Percentiles rank a stretch among this genome's conserved stretches.
These are phyloP conservation scores for Rhodeus uyekii DNA, from an alignment of 2,797 vertebrate genomes.

Conservation along the genomic window DNA sequence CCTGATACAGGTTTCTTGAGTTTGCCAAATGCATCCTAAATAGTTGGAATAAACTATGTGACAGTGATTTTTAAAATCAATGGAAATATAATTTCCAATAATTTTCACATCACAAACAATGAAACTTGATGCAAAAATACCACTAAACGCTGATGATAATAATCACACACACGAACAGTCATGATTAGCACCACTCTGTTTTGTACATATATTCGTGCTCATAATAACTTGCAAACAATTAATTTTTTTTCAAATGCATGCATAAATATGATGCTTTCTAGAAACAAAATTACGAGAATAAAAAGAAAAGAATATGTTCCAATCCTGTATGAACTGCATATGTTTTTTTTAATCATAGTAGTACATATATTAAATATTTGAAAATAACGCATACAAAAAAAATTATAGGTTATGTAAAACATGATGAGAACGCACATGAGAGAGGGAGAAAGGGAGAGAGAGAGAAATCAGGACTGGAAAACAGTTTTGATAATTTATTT, in stretches of 20 bases:
- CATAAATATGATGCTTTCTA: neutral
- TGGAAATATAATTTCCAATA: neutral
- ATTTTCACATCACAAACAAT: conserved; percentile 5
- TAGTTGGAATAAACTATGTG: conserved; percentile 52
- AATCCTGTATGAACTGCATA: neutral
- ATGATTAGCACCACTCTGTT: neutral
- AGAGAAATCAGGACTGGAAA: neutral
- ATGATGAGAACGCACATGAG: conserved; percentile 9
- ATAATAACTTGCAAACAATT: neutral
- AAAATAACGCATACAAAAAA: neutral
- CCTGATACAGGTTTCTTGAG: conserved; percentile 61
- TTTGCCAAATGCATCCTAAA: conserved; percentile 64
- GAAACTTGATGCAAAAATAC: neutral
- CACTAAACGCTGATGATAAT: neutral
- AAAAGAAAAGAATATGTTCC: neutral
- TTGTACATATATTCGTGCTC: neutral
- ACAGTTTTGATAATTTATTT: conserved; percentile 42
- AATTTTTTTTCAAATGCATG: neutral
- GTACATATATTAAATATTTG: neutral
- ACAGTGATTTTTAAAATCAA: neutral
- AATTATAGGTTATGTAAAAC: conserved; percentile 16
- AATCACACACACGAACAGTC: neutral
- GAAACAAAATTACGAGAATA: neutral
- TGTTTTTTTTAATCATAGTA: neutral
- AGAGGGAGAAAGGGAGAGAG: neutral